Evolutionary conservation across 2,888 invertebrate species (phyloP), one percentile per base, ranked within the genome.

Genomic region (Miltochrista miniata): DNA sequence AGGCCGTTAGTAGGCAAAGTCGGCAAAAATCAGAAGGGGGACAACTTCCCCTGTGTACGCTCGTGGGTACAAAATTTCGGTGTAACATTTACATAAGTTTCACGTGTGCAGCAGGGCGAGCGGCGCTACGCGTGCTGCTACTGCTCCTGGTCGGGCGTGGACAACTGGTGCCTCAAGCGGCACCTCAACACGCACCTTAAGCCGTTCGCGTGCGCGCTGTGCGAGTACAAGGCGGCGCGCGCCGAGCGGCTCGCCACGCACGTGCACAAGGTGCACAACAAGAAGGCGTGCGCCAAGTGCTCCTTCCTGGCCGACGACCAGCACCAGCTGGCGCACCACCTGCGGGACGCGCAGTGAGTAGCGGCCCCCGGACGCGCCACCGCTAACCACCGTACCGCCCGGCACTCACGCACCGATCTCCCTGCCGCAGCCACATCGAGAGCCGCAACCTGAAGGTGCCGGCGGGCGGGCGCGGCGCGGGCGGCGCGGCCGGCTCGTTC

Each of bases 181-280:
- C 98, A 98, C 83, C 93, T 98, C 73, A 98, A 98, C 90, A 98
- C 97, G 33, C 98, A 98, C 85, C 93, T 97, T 79, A 98, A 98
- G 87, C 97, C 97, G 39, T 98, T 96, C 84, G 95, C 96, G 49
- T 98, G 98, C 84, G 95, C 95, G 68, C 93, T 98, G 48, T 98
- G 98, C 89, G 97, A 98, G 84, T 98, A 98, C 90, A 98, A 97
- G 92, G 98, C 98, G 52, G 98, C 98, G 50, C 93, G 98, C 68
- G 96, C 97, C 42, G 98, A 98, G 87, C 93, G 98, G 49, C 92
- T 98, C 55, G 96, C 97, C 58, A 97, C 97, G 7, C 98, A 98
- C 87, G 96, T 97, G 46, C 93, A 96, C 64, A 97, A 97, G 87
- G 97, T 98, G 59, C 98, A 98, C 89, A 97, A 97, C 86, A 97